Evolutionary conservation across 2,888 invertebrate species (phyloP), one percentile per base, ranked within the genome.

Genomic region (Deilephila porcellus): DNA sequence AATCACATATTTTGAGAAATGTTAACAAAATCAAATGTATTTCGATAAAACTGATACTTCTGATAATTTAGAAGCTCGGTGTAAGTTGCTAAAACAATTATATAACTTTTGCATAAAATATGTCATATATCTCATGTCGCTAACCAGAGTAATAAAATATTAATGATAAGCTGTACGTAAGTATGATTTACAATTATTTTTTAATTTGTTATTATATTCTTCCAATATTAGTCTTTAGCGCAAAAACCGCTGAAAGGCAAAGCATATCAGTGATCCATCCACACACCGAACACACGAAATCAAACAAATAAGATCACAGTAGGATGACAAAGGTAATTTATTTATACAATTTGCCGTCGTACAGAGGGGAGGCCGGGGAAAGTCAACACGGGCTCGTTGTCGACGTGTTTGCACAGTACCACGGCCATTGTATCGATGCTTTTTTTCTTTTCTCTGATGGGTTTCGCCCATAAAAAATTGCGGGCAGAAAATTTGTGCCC

Each of bases 261-360:
- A 17, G 63, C 63, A 63, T 63, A 45, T 45, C 45, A 14, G 56
- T n/a, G 34, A 63, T n/a, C 37, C 63, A 37, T 63, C 63, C 37
- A 34, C 20, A 37, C n/a, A 63, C 34, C n/a, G 17, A 67, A 53
- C 52, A 60, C 60, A 70, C 34, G 70, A 76, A 77, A 76, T 76
- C 80, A 76, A 79, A 84, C 82, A 88, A 91, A 90, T 85, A 87
- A 85, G 87, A 90, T 90, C 88, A 88, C 86, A 82, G 82, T 83
- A 88, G 89, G 91, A 91, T 93, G 93, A 90, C 91, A 90, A 84
- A 87, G 87, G 89, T 93, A 92, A 93, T 93, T 92, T 93, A 93
- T 93, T 93, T 92, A 93, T 91, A 84, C 88, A 91, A 91, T 93
- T 91, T 90, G 88, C 90, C 90, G 90, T 86, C 88, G 87, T 79